These are phyloP conservation scores for Heliconius sara DNA, from an alignment of 2,888 invertebrate species.

Conservation along the genomic window DNA sequence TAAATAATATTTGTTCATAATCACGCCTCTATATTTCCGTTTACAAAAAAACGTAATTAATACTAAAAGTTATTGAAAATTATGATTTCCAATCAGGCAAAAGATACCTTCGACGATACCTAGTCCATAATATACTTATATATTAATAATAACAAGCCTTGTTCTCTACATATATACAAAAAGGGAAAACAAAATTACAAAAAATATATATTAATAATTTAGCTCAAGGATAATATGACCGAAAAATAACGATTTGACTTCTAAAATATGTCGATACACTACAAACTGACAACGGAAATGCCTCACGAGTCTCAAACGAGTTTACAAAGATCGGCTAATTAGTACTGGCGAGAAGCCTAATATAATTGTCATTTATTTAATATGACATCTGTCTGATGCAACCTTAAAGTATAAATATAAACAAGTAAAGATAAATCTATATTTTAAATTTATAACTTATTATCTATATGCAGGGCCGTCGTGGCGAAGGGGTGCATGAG, in stretches of 20 bases:
- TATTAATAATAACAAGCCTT: not conserved
- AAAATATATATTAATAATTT: conserved; percentile 7
- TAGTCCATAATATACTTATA: no score
- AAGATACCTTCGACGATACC: no score
- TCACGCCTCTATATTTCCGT: no score
- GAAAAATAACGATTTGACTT: conserved; percentile 12
- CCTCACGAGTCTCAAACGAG: conserved; percentile 24
- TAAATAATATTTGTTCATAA: no score
- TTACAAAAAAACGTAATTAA: no score
- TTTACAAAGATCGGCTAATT: conserved; percentile 29
- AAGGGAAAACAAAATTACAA: not conserved
- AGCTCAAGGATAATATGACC: conserved; percentile 11
- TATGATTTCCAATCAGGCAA: no score
- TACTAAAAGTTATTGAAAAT: no score
- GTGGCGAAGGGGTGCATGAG: no score
- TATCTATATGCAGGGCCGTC: no score
- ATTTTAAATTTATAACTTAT: no score
- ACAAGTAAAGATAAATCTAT: not conserved
- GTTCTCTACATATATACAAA: not conserved
- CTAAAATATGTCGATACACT: conserved; percentile 17
- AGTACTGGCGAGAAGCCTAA: conserved; percentile 17
- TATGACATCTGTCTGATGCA: conserved; percentile 11
- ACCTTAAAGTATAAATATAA: not conserved
- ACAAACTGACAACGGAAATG: conserved; percentile 26
- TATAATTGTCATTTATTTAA: conserved; percentile 16